Conservation (phyloP, 2,797 vertebrate species). For the Xenentodon cancila region DNA sequence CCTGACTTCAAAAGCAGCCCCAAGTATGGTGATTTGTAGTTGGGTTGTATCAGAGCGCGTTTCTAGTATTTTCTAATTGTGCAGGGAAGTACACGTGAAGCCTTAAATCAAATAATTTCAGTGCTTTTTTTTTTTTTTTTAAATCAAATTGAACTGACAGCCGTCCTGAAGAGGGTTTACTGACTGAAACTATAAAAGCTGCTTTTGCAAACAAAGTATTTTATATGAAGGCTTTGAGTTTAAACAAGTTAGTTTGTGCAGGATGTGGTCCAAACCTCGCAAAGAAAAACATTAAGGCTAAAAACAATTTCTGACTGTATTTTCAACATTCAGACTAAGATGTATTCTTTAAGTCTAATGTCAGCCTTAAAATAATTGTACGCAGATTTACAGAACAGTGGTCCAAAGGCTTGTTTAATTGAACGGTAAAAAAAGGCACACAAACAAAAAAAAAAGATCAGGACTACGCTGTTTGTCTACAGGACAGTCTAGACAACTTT, state of each 20-base stretch:
- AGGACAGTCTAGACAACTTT: conserved; percentile 15
- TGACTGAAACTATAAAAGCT: conserved; percentile 27
- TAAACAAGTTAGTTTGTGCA: background rate
- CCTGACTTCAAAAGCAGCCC: conserved; percentile 37
- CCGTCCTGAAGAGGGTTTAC: background rate
- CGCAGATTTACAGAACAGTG: conserved; percentile 12
- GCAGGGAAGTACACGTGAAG: conserved; percentile 1
- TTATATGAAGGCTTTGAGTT: conserved; percentile 10
- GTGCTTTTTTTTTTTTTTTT: conserved; percentile 37
- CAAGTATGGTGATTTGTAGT: conserved; percentile 14
- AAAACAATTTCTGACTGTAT: conserved; percentile 3
- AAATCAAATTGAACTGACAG: conserved; percentile 10
- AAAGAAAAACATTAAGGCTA: conserved; percentile 5
- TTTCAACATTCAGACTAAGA: conserved; percentile 9
- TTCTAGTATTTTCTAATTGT: conserved; percentile 32
- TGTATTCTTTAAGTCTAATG: background rate
- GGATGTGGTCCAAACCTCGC: background rate
- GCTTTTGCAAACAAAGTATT: conserved; percentile 6
- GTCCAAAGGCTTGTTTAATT: conserved; percentile 12
- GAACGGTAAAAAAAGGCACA: background rate
- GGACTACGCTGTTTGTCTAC: conserved; percentile 12
- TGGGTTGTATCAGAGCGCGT: background rate
- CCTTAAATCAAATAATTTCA: conserved; percentile 14
- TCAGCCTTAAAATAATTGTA: conserved; percentile 4
- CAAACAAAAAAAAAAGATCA: background rate